Percentiles rank a stretch among this genome's conserved stretches.
Evolutionary conservation across 2,888 invertebrate genomes (phyloP).

Genomic region (Cistogaster globosa): DNA sequence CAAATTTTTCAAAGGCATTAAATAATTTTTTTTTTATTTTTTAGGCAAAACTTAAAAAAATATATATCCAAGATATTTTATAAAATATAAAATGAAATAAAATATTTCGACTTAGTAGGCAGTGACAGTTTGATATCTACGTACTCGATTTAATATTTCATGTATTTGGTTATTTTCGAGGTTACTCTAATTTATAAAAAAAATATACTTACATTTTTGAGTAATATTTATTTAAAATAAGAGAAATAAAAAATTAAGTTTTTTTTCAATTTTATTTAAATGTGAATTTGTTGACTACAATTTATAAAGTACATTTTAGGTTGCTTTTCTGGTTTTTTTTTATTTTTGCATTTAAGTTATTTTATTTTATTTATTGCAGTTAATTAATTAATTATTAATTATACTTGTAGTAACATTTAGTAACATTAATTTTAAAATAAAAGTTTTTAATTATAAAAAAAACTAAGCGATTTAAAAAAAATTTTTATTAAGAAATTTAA

Average conservation of each 20-base stretch:
- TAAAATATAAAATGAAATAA: too few relatives aligned
- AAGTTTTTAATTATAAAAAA: slow-evolving; percentile 31
- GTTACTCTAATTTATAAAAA: neutral
- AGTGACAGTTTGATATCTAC: too few relatives aligned
- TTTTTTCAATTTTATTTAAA: slow-evolving; percentile 63
- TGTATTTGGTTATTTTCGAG: too few relatives aligned
- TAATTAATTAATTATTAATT: slow-evolving; percentile 56
- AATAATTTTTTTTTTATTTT: too few relatives aligned
- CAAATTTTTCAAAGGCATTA: too few relatives aligned
- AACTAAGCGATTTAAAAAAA: slow-evolving; percentile 33
- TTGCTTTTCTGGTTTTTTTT: neutral
- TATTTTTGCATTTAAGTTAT: slow-evolving; percentile 31
- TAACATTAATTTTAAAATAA: slow-evolving; percentile 62
- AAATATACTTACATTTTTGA: neutral
- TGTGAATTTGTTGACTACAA: slow-evolving; percentile 53
- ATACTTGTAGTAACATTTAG: slow-evolving; percentile 65
- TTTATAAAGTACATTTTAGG: slow-evolving; percentile 33
- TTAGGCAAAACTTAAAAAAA: too few relatives aligned
- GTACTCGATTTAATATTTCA: too few relatives aligned
- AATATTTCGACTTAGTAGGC: too few relatives aligned
- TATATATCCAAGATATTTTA: too few relatives aligned
- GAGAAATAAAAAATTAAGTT: slow-evolving; percentile 1
- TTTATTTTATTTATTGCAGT: slow-evolving; percentile 60
- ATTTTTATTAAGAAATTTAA: slow-evolving; percentile 20
- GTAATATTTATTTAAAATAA: neutral